phyloP scores from a whole-genome alignment of 2,113 vertebrate genomes.

The Macaca mulatta region DNA sequence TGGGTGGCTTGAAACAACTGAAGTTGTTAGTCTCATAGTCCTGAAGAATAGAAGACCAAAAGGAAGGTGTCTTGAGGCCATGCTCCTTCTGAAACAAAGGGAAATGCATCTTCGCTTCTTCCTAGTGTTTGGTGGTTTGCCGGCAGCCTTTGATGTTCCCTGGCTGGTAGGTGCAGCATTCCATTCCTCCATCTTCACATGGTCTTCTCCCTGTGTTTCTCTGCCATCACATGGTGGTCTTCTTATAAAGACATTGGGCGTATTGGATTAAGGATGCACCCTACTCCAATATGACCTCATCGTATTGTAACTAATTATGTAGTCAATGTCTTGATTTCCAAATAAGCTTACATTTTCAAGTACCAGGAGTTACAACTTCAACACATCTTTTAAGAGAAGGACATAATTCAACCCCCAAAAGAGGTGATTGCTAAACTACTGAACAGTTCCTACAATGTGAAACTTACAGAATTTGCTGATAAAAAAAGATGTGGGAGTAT shows the following conservation, averaged over 20 bases:
- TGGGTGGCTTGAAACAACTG: background rate
- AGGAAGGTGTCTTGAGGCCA: background rate
- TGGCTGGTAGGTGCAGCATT: background rate
- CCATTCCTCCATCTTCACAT: background rate
- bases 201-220: background rate
- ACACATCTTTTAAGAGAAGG: background rate
- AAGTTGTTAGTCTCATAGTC: background rate
- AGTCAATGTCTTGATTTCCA: background rate
- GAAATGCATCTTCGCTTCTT: background rate
- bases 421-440: background rate
- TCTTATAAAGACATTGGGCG: background rate
- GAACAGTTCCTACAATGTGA: background rate
- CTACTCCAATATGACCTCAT: background rate
- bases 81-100: background rate
- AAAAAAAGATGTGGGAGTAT: background rate
- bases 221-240: background rate
- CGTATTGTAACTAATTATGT: background rate
- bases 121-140: background rate
- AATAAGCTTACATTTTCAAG: background rate
- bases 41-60: background rate
- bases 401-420: background rate
- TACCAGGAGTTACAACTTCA: background rate
- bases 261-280: background rate
- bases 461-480: background rate
- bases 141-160: background rate